Evolutionary conservation across 2,113 vertebrate genomes (phyloP).

Genomic region (Harpagus bidentatus): DNA sequence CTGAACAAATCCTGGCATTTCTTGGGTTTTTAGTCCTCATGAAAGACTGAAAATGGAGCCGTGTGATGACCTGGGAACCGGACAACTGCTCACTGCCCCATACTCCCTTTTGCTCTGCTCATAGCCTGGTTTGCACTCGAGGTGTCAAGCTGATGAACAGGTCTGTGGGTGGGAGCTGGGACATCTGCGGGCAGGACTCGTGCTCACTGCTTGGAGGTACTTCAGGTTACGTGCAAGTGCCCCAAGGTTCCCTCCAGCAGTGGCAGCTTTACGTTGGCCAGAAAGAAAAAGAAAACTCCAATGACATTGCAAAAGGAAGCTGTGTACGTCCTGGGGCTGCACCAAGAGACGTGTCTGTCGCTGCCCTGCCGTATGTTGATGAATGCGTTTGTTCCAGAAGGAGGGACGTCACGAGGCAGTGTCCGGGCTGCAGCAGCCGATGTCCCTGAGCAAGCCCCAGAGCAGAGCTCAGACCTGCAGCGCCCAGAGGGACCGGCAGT

Average conservation of each 20-base stretch:
- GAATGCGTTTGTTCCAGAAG: fast-evolving
- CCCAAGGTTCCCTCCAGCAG: neutral
- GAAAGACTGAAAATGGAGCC: neutral
- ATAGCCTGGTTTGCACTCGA: neutral
- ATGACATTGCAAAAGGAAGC: neutral
- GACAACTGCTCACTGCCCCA: fast-evolving
- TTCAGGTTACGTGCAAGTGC: neutral
- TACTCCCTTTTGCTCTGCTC: neutral
- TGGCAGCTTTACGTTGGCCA: neutral
- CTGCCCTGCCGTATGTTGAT: neutral
- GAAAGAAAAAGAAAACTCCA: neutral
- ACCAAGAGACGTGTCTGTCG: fast-evolving
- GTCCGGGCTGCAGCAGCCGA: neutral
- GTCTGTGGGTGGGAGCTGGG: neutral
- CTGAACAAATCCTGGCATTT: neutral
- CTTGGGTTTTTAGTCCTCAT: neutral
- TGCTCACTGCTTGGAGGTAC: neutral
- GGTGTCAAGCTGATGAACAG: neutral
- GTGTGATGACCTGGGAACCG: neutral
- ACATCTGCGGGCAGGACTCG: fast-evolving
- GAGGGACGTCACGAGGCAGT: fast-evolving
- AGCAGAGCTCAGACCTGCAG: neutral
- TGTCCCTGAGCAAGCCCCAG: neutral
- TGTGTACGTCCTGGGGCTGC: neutral
- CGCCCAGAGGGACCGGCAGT: neutral